phyloP scores from a whole-genome alignment of 2,888 invertebrate genomes.

The Chrysomela aeneicollis region DNA sequence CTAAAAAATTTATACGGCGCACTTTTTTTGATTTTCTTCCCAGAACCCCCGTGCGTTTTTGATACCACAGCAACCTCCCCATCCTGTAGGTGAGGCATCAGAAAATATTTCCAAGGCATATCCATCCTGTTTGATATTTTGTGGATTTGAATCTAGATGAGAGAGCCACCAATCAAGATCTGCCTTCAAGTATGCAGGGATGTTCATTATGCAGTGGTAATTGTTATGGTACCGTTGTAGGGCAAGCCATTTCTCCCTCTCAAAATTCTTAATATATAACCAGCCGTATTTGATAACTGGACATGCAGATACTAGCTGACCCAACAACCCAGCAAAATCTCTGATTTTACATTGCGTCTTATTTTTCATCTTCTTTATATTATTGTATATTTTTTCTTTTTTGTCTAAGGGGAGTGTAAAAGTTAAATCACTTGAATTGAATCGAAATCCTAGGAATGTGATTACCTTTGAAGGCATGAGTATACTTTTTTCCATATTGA shows the following conservation, averaged over 20 bases:
- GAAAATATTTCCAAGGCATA: no score
- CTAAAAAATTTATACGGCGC: constrained; percentile 1
- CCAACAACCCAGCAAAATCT: background rate
- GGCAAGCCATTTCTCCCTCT: background rate
- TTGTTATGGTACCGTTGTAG: constrained; percentile 3
- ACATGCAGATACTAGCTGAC: background rate
- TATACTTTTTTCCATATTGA: no score
- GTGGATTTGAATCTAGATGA: background rate
- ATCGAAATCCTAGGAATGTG: constrained; percentile 1
- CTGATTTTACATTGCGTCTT: background rate
- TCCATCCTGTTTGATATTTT: constrained; percentile 1
- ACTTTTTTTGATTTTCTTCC: no score
- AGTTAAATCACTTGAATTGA: background rate
- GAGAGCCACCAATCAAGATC: constrained; percentile 4
- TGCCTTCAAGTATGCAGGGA: background rate
- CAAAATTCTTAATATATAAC: no score
- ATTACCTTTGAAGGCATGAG: background rate
- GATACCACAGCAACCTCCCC: background rate
- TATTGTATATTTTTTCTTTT: no score
- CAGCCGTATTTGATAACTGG: no score
- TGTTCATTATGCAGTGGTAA: constrained; percentile 1
- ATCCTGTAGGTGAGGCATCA: background rate
- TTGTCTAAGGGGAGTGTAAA: background rate
- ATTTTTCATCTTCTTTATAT: background rate
- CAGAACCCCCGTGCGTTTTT: no score